Evolutionary conservation across 2,888 invertebrate species (phyloP), one percentile per base, ranked within the genome.

Genomic region (Ctenicera cuprea): DNA sequence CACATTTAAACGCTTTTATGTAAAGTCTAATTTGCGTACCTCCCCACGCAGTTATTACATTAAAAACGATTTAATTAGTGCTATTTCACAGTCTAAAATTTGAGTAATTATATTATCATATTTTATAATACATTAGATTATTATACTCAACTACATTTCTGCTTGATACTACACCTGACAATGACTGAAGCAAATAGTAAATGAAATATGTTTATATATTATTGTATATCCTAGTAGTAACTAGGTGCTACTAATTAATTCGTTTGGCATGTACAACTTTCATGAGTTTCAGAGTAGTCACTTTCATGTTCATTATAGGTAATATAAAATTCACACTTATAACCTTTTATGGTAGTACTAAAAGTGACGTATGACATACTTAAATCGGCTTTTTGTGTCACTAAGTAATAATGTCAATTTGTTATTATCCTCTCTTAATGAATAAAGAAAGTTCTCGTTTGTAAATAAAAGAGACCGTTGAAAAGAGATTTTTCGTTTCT

Each of bases 311-410:
- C 33, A 33, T 33, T 33, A 33, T 33, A 33, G 33, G 33, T 33
- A 33, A 33, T 33, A 33, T 33, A 33, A 33, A 33, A 33, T 33
- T 48, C 16, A 20, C 14, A 18, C 16, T 48, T 48, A 48, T 16
- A 11, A 18, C 48, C 20, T 4, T 20, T 48, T 48, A 48, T 16
- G 18, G 48, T 48, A n/a, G 43, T 16, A 48, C 48, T 48, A 48
- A 48, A 48, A 48, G 48, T 48, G 48, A 48, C 16, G 16, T 48
- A 8, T 16, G 48, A 20, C 48, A 48, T 11, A 48, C 48, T 48
- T 48, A 48, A 48, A 9, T 48, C 1, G 16, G 48, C 14, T 48
- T 33, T 33, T 48, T 48, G 18, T 48, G 48, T 20, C 48, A 18
- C 16, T 14, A 16, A 48, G 18, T 16, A 18, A 16, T 48, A 16